Percentiles rank a stretch among this genome's conserved stretches.
Conservation (phyloP, 2,888 invertebrate species). For the Hyposoter dolosus region DNA sequence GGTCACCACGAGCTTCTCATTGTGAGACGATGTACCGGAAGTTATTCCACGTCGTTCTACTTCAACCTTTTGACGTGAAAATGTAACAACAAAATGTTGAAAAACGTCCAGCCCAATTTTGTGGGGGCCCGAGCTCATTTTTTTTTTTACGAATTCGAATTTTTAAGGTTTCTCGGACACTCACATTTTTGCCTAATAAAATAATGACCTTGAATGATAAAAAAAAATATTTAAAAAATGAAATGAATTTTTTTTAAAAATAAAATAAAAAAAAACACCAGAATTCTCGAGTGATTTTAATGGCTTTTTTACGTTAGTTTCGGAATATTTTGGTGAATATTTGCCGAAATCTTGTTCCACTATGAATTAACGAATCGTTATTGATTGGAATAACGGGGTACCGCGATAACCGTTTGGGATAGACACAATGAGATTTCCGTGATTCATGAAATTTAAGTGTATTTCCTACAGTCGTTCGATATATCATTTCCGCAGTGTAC, state of each 20-base stretch:
- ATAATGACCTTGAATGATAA: not conserved
- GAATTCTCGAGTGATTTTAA: not conserved
- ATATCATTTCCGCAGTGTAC: slow-evolving; percentile 15
- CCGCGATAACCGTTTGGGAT: not conserved
- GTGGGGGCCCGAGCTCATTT: not conserved
- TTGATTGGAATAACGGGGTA: slow-evolving; percentile 9
- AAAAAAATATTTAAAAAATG: too few relatives aligned
- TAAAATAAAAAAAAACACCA: not conserved
- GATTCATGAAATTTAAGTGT: slow-evolving; percentile 22
- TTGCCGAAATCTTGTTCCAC: not conserved
- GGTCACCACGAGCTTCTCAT: slow-evolving; percentile 68
- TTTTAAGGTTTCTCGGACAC: not conserved
- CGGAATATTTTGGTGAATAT: not conserved
- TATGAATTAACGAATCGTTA: slow-evolving; percentile 1
- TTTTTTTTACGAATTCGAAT: not conserved
- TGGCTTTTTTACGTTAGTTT: not conserved
- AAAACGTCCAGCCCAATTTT: not conserved
- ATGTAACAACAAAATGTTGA: not conserved
- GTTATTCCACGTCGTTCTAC: slow-evolving; percentile 77
- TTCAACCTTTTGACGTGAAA: slow-evolving; percentile 76
- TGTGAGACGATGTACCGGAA: slow-evolving; percentile 68
- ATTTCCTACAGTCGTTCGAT: slow-evolving; percentile 13
- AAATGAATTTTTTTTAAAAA: too few relatives aligned
- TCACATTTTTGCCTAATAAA: not conserved
- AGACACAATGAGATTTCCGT: slow-evolving; percentile 14